Evolutionary conservation across 2,797 vertebrate species (phyloP).

Genomic region (Mormyrops boulengeri): DNA sequence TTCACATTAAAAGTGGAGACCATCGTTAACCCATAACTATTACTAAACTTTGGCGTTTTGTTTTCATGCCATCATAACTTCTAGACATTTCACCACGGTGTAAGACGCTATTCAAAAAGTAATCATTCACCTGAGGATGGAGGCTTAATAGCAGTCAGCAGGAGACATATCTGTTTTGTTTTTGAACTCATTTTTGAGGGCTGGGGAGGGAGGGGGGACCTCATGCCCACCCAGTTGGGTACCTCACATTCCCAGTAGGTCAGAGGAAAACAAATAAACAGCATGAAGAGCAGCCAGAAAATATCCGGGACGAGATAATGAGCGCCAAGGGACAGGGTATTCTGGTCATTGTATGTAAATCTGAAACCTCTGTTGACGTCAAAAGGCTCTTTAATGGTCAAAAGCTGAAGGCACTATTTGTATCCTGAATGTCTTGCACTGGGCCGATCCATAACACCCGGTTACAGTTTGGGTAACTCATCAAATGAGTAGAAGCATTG

Average conservation of each 20-base stretch:
- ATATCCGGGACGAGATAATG: conserved; percentile 46
- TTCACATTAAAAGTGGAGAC: not conserved
- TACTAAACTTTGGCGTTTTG: not conserved
- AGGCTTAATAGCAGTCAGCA: not conserved
- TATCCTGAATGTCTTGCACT: conserved; percentile 45
- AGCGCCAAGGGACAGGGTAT: conserved; percentile 53
- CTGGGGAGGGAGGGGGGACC: not conserved
- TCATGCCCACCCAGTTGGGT: conserved; percentile 9
- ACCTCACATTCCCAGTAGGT: not conserved
- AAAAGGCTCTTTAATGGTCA: conserved; percentile 56
- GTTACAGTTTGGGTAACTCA: not conserved
- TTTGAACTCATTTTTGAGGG: not conserved
- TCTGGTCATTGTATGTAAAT: conserved; percentile 47
- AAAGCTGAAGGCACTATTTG: conserved; percentile 63
- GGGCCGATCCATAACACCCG: conserved; percentile 52
- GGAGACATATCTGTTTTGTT: not conserved
- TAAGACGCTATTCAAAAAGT: not conserved
- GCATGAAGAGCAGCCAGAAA: conserved; percentile 40
- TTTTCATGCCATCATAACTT: not conserved
- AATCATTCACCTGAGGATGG: not conserved
- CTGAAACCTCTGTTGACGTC: conserved; percentile 58
- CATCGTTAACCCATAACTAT: not conserved
- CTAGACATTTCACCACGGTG: not conserved
- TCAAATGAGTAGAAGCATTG: conserved; percentile 26
- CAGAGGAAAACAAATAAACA: not conserved